Conservation (phyloP, 2,888 invertebrate species). For the Stenichneumon culpator region DNA sequence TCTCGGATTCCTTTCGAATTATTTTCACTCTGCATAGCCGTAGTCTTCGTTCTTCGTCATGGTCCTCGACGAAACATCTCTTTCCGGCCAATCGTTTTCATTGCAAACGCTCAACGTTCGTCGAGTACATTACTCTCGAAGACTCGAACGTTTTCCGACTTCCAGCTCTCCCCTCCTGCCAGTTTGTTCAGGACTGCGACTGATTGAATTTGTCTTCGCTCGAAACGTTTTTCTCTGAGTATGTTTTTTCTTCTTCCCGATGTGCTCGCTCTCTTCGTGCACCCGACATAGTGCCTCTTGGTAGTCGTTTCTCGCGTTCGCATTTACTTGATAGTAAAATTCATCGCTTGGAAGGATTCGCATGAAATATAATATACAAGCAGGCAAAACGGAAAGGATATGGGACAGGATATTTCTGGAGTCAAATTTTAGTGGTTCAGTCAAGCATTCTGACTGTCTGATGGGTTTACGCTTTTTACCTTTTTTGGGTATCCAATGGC, state of each 20-base stretch:
- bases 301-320: not conserved
- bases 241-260: constrained; percentile 10
- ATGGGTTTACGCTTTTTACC: no score
- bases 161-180: constrained; percentile 50
- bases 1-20: constrained; percentile 52
- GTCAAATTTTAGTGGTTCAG: not conserved
- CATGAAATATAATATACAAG: not conserved
- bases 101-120: constrained; percentile 31
- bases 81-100: constrained; percentile 52
- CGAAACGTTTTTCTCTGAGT: constrained; percentile 39
- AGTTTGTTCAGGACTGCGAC: constrained; percentile 65
- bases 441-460: not conserved
- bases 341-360: not conserved
- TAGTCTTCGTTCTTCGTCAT: constrained; percentile 3
- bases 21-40: constrained; percentile 40
- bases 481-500: no score
- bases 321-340: constrained; percentile 52
- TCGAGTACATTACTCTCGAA: constrained; percentile 33
- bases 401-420: not conserved
- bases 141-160: constrained; percentile 62
- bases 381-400: no score
- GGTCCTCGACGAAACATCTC: constrained; percentile 42
- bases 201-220: constrained; percentile 69
- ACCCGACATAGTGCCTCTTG: constrained; percentile 10
- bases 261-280: not conserved